A percentile compares a stretch with the other conserved stretches of the same genome.
phyloP scores from a whole-genome alignment of 2,113 vertebrate genomes.

The Ailurus styani region DNA sequence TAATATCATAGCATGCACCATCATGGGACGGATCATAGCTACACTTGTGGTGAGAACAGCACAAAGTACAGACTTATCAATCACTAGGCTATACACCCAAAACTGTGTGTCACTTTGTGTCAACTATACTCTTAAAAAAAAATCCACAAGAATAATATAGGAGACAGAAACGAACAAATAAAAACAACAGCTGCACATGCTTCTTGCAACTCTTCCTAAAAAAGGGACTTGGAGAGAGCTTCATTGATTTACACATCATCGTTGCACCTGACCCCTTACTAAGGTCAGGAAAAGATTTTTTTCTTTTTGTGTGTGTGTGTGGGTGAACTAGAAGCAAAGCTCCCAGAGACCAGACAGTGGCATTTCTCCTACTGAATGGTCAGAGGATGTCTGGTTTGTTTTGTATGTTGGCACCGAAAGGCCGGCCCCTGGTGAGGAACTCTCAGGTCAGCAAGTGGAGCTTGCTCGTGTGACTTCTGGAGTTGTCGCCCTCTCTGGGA shows the following conservation, averaged over 20 bases:
- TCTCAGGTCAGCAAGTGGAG: not conserved
- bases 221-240: not conserved
- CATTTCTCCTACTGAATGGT: not conserved
- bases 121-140: not conserved
- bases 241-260: not conserved
- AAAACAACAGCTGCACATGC: not conserved
- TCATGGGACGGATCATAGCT: not conserved
- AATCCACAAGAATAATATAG: not conserved
- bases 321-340: not conserved
- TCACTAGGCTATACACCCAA: not conserved
- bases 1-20: rapidly evolving
- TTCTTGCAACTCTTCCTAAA: not conserved
- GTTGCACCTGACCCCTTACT: not conserved
- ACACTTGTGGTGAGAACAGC: not conserved
- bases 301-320: not conserved
- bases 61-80: not conserved
- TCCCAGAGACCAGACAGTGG: not conserved
- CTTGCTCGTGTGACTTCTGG: not conserved
- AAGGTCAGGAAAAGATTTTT: not conserved
- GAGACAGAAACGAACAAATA: not conserved
- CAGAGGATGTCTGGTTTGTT: not conserved
- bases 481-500: not conserved
- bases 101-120: not conserved
- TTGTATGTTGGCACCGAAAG: not conserved
- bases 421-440: not conserved